Percentiles rank a stretch among this genome's conserved stretches.
Conservation (phyloP, 2,888 invertebrate genomes). For the Agrochola macilenta region DNA sequence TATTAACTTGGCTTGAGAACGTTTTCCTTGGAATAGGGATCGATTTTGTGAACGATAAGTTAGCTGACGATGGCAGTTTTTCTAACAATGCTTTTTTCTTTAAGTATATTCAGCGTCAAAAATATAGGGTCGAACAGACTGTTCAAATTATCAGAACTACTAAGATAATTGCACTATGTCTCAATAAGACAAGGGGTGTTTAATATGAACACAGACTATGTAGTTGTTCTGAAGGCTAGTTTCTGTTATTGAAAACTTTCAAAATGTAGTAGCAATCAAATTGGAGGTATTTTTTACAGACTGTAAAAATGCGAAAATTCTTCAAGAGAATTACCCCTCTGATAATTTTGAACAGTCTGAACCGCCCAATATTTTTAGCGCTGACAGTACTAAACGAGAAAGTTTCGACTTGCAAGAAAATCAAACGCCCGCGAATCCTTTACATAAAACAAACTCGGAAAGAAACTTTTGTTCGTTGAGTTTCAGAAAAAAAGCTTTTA, state of each 20-base stretch:
- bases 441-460: background rate
- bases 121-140: background rate
- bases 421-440: background rate
- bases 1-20: constrained; percentile 10
- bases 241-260: too few species aligned
- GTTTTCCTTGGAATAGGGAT: constrained; percentile 12
- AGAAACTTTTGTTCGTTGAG: background rate
- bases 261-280: background rate
- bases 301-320: background rate
- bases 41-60: constrained; percentile 6
- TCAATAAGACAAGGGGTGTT: background rate
- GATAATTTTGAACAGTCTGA: background rate
- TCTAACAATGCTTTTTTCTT: background rate
- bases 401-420: background rate
- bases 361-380: background rate
- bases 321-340: background rate
- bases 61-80: constrained; percentile 5
- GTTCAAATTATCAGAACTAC: background rate
- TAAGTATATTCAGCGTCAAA: background rate
- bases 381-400: background rate
- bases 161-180: background rate
- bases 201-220: background rate
- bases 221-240: background rate
- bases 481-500: background rate
- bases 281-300: background rate